Percentiles rank a stretch among this genome's conserved stretches.
phyloP scores from a whole-genome alignment of 2,113 vertebrate species.

The Salvator merianae region DNA sequence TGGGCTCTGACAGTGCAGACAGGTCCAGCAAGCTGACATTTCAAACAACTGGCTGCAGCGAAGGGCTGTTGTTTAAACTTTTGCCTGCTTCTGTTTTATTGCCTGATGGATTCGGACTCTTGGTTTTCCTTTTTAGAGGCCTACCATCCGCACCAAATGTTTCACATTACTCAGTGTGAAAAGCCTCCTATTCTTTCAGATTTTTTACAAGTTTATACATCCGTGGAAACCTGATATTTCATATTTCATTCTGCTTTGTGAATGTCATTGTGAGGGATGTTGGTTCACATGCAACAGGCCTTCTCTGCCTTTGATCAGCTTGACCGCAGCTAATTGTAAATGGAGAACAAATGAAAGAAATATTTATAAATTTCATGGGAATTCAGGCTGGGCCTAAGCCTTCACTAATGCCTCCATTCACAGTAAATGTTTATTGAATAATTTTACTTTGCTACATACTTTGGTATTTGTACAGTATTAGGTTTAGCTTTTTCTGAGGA shows the following conservation, averaged over 20 bases:
- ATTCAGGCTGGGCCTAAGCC: conserved; percentile 87
- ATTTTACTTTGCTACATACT: conserved; percentile 75
- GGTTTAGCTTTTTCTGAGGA: conserved; percentile 68
- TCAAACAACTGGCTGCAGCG: conserved; percentile 80
- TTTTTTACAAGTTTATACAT: conserved; percentile 99
- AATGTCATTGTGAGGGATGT: conserved; percentile 96
- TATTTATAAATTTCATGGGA: conserved; percentile 99
- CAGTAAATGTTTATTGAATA: conserved; percentile 83
- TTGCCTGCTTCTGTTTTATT: conserved; percentile 87
- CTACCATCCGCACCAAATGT: conserved; percentile 98
- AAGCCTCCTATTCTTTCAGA: conserved; percentile 95
- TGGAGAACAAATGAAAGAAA: conserved; percentile 99
- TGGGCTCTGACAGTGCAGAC: conserved; percentile 43
- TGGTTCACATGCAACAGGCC: conserved; percentile 97
- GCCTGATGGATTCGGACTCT: conserved; percentile 83
- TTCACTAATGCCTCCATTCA: conserved; percentile 85
- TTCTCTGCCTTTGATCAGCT: conserved; percentile 93
- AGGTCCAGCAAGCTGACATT: conserved; percentile 72
- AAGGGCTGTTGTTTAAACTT: conserved; percentile 81
- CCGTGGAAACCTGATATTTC: conserved; percentile 99
- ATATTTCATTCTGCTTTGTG: conserved; percentile 99
- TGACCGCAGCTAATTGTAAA: conserved; percentile 96
- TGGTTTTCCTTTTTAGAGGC: conserved; percentile 83
- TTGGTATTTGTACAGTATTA: conserved; percentile 79
- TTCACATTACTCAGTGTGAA: conserved; percentile 99